Percentiles rank a stretch among this genome's conserved stretches.
phyloP scores from a whole-genome alignment of 2,888 invertebrate species.

The Ennomos fuscantarius region DNA sequence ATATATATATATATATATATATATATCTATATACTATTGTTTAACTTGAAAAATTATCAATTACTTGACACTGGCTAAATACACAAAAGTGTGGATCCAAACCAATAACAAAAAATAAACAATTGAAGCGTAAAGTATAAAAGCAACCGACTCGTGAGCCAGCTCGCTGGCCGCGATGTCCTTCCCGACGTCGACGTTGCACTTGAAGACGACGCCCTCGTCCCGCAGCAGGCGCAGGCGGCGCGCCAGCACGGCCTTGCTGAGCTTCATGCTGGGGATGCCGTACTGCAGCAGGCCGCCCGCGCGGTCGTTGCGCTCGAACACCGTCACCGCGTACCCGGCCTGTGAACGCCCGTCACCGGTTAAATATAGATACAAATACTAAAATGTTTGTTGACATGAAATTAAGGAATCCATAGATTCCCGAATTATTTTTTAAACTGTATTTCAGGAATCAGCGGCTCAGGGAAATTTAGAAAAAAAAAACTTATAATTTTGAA shows the following conservation, averaged over 20 bases:
- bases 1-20: too few species aligned
- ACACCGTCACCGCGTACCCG: conserved; percentile 98
- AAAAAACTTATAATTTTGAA: too few species aligned
- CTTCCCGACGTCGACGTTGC: conserved; percentile 95
- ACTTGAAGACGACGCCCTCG: conserved; percentile 96
- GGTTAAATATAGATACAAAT: neutral
- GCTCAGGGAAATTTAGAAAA: neutral
- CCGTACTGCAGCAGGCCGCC: conserved; percentile 99
- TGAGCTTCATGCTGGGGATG: conserved; percentile 99
- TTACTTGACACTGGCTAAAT: too few species aligned
- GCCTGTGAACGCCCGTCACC: conserved; percentile 86
- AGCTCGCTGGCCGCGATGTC: conserved; percentile 92
- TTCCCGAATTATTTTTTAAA: too few species aligned
- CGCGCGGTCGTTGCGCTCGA: conserved; percentile 97
- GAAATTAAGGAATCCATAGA: too few species aligned
- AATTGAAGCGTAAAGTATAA: too few species aligned
- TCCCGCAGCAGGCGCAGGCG: conserved; percentile 93
- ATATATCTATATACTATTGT: too few species aligned
- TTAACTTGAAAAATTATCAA: too few species aligned
- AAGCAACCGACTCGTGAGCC: too few species aligned
- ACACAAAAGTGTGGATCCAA: too few species aligned
- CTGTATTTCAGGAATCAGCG: too few species aligned
- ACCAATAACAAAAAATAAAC: too few species aligned
- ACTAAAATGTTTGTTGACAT: neutral
- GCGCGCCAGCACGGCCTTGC: conserved; percentile 96